Evolutionary conservation across 2,888 invertebrate genomes (phyloP).

Genomic region (Machimus atricapillus): DNA sequence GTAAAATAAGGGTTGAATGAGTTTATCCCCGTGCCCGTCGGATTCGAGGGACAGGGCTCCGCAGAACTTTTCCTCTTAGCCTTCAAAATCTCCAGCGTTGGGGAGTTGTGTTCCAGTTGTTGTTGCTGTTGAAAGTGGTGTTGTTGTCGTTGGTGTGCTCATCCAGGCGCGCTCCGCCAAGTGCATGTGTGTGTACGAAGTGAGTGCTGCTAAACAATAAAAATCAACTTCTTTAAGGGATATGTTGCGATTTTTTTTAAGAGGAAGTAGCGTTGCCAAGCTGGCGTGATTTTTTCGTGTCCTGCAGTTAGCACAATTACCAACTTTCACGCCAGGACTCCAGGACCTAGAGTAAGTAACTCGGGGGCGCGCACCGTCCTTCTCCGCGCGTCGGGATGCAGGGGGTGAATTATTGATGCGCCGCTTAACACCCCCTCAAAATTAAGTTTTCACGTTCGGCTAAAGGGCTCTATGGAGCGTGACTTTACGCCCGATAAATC

Average conservation of each 20-base stretch:
- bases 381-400: background rate
- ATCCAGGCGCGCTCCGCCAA: slow-evolving; percentile 2
- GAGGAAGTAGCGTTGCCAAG: slow-evolving; percentile 10
- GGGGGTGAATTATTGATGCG: background rate
- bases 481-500: slow-evolving; percentile 11
- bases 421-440: background rate
- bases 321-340: background rate
- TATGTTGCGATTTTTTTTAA: background rate
- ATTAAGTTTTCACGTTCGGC: background rate
- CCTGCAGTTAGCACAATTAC: background rate
- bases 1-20: slow-evolving; percentile 6
- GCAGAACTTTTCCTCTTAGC: slow-evolving; percentile 3
- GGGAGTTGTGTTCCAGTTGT: slow-evolving; percentile 22
- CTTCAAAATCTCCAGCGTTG: slow-evolving; percentile 12
- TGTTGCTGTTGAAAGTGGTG: slow-evolving; percentile 5
- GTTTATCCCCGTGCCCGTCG: background rate
- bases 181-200: slow-evolving; percentile 1
- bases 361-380: background rate
- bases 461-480: background rate
- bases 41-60: background rate
- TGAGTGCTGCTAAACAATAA: slow-evolving; percentile 9
- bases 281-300: background rate
- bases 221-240: slow-evolving; percentile 28
- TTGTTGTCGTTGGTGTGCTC: background rate
- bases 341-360: background rate